phyloP scores from a whole-genome alignment of 2,113 vertebrate species.

The Salminus brasiliensis region DNA sequence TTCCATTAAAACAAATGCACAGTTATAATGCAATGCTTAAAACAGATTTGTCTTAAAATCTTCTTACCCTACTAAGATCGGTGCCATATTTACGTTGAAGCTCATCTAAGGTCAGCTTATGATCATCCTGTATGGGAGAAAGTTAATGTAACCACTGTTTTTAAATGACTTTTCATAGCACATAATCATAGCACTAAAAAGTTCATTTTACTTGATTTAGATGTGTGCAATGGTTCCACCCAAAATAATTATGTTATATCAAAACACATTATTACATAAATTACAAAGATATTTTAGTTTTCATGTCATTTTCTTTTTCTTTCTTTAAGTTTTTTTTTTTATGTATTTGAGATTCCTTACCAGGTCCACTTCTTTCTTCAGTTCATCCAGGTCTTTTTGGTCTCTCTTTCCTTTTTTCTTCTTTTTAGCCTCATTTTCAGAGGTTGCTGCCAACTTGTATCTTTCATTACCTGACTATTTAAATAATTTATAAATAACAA shows the following conservation, averaged over 20 bases:
- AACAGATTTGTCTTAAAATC: not conserved
- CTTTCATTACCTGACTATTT: slow-evolving; percentile 80
- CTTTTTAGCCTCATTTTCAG: slow-evolving; percentile 78
- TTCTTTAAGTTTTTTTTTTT: too few relatives aligned
- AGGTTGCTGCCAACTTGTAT: slow-evolving; percentile 90
- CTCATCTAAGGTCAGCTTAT: slow-evolving; percentile 93
- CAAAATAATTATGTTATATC: too few relatives aligned
- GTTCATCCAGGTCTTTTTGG: slow-evolving; percentile 86
- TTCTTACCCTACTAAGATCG: slow-evolving; percentile 84
- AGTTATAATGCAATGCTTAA: not conserved
- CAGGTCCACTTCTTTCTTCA: slow-evolving; percentile 94
- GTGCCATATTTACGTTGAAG: slow-evolving; percentile 93
- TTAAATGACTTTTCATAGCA: not conserved
- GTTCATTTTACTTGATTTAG: too few relatives aligned
- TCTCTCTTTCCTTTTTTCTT: slow-evolving; percentile 77
- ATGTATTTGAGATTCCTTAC: slow-evolving; percentile 74
- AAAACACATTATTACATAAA: too few relatives aligned
- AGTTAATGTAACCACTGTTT: not conserved
- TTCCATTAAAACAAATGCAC: too few relatives aligned
- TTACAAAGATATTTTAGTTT: not conserved
- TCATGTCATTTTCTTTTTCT: too few relatives aligned
- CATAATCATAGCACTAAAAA: too few relatives aligned
- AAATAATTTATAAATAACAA: slow-evolving; percentile 38
- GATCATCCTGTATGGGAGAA: slow-evolving; percentile 88
- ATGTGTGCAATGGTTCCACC: too few relatives aligned